Evolutionary conservation across 2,113 vertebrate genomes (phyloP).

Genomic region (Ciconia stormi): DNA sequence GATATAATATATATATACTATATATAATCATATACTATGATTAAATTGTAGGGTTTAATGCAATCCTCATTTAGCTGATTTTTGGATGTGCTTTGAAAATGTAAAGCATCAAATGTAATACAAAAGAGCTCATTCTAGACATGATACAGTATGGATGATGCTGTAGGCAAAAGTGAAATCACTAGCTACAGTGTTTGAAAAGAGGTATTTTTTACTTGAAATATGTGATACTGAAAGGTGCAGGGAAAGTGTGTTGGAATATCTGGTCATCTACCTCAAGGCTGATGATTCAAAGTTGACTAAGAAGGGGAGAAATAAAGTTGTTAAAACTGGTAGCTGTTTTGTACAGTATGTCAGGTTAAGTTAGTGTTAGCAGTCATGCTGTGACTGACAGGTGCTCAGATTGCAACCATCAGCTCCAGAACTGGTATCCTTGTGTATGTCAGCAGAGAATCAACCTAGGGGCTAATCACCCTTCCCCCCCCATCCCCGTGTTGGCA

Average conservation of each 20-base stretch:
- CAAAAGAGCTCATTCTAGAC: slow-evolving; percentile 18
- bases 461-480: background rate
- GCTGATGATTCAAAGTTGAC: background rate
- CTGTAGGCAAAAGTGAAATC: background rate
- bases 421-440: background rate
- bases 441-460: background rate
- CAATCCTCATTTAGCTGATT: slow-evolving; percentile 21
- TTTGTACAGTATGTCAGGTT: background rate
- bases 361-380: background rate
- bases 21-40: background rate
- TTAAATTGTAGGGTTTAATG: slow-evolving; percentile 44
- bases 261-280: slow-evolving; percentile 53
- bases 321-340: background rate
- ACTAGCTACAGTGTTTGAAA: slow-evolving; percentile 32
- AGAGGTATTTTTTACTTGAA: slow-evolving; percentile 37
- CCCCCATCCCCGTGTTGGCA: background rate
- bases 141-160: background rate
- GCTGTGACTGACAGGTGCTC: background rate
- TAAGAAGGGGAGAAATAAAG: background rate
- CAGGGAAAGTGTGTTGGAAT: slow-evolving; percentile 23
- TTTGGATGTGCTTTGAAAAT: slow-evolving; percentile 43
- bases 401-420: background rate
- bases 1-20: background rate
- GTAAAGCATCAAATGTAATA: background rate
- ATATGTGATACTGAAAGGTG: slow-evolving; percentile 26